Conservation (phyloP, 1,140 invertebrate species). For the Cydia pomonella region DNA sequence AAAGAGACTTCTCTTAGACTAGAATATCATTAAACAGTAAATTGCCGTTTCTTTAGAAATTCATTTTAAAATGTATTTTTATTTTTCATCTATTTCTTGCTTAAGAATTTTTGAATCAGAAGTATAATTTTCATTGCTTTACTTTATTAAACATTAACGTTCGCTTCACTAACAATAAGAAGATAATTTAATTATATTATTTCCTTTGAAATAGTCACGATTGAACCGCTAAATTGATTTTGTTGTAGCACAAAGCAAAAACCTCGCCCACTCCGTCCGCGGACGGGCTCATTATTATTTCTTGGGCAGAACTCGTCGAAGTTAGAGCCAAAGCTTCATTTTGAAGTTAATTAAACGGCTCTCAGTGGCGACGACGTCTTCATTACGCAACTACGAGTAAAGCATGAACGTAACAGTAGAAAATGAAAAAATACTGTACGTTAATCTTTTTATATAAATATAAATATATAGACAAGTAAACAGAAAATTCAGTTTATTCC, state of each 20-base stretch:
- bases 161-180: background rate
- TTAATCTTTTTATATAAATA: too few relatives aligned
- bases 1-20: too few relatives aligned
- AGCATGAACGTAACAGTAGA: background rate
- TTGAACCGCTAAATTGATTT: conserved; percentile 14
- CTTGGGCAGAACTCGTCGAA: conserved; percentile 40
- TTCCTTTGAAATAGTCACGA: conserved; percentile 31
- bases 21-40: too few relatives aligned
- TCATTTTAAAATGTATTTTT: too few relatives aligned
- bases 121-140: background rate
- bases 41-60: too few relatives aligned
- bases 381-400: conserved; percentile 40
- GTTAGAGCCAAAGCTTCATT: conserved; percentile 50
- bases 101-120: background rate
- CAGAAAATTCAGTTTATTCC: too few relatives aligned
- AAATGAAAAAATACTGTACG: background rate
- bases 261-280: background rate
- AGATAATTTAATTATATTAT: background rate
- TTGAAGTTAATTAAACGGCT: conserved; percentile 67
- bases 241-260: conserved; percentile 15
- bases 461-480: too few relatives aligned
- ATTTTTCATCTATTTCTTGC: background rate
- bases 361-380: conserved; percentile 54
- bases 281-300: conserved; percentile 54
- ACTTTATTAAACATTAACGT: background rate